Base-by-base conservation (phyloP, 2,888 invertebrate genomes). In the Geophilus truncorum region DNA sequence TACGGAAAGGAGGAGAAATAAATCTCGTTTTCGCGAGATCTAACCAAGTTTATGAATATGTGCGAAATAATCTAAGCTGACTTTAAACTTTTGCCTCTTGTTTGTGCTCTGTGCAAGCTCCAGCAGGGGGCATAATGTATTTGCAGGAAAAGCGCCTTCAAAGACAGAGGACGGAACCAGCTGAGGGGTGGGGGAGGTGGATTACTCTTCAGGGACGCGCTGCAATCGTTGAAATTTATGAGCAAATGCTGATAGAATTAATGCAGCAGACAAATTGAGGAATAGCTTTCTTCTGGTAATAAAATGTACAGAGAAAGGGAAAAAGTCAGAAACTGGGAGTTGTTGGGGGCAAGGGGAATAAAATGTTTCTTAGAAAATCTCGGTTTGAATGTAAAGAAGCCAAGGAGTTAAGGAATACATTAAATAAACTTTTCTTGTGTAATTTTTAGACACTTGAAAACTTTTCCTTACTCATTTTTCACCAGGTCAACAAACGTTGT, bases 221-320 rank as follows among this genome's bases (percentile, higher is more conserved):
- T 62, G 62, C 62, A 62, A 62, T 25, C 62, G 62, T 62, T 62
- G 62, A 25, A 62, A 62, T 62, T 62, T 62, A 62, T 62, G 62
- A 62, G 62, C 62, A 62, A 62, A 62, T 62, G 62, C 62, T 62
- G 62, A 62, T 62, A 62, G 62, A 23, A 62, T 62, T 62, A 62
- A 62, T 62, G 62, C 62, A 62, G 62, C 62, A 62, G 62, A 62
- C 62, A 62, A 62, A 62, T 62, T 62, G 62, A 62, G 62, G 62
- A 62, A 62, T 62, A 62, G 62, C 62, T 62, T 62, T 62, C 62
- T 23, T 62, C 62, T 62, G 62, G 62, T 62, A 62, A 62, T 62
- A 62, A 62, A 62, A 62, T 25, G 62, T 28, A 23, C 18, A n/a
- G 18, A 15, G 57, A 18, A 21, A 23, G 23, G 5, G 57, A n/a